Conservation (phyloP, 2,797 vertebrate species). For the Sebastes nivosus region DNA sequence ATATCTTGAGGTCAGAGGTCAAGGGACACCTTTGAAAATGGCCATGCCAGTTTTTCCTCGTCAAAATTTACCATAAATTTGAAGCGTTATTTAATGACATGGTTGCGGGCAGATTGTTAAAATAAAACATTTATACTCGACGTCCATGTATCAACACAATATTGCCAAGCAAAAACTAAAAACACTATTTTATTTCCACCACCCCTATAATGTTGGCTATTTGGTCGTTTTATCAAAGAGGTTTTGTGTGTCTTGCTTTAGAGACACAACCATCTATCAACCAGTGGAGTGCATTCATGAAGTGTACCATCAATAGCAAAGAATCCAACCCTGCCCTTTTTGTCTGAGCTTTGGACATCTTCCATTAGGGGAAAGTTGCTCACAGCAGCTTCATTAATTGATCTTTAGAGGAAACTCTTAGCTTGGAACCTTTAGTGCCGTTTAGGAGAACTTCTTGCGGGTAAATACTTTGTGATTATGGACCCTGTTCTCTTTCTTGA, state of each 20-base stretch:
- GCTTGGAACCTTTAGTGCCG: neutral
- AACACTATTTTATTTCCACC: accelerated
- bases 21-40: no score
- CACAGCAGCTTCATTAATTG: slow-evolving; percentile 5
- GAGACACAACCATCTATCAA: neutral
- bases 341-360: neutral
- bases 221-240: neutral
- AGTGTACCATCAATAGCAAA: neutral
- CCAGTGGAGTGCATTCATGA: neutral
- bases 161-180: no score
- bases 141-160: no score
- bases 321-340: neutral
- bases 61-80: accelerated
- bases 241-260: neutral
- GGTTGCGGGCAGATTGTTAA: accelerated
- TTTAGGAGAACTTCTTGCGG: neutral
- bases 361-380: neutral
- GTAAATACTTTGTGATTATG: neutral
- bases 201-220: no score
- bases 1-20: no score
- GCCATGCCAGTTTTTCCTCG: accelerated
- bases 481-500: neutral
- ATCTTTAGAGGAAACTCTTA: neutral
- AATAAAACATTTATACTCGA: no score
- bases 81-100: accelerated